Conservation (phyloP, 2,113 vertebrate genomes). For the Malurus cyaneus region DNA sequence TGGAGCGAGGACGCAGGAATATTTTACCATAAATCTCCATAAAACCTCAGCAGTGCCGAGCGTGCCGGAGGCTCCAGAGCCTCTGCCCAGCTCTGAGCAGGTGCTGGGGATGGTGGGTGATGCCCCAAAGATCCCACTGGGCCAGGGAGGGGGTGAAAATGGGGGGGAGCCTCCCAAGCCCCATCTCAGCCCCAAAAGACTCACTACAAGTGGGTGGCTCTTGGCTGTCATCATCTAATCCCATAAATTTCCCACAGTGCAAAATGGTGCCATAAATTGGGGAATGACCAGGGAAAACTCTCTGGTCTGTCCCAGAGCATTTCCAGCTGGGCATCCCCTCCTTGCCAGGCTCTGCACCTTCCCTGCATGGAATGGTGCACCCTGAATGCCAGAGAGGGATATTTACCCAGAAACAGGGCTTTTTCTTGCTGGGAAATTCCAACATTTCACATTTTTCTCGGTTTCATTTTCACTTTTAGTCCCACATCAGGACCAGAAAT, state of each 20-base stretch:
- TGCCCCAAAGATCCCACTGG: accelerated
- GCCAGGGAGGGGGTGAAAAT: neutral
- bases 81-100: accelerated
- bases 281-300: accelerated
- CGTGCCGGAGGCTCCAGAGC: neutral
- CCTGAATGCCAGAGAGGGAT: neutral
- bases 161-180: neutral
- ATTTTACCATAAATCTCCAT: conserved; percentile 70
- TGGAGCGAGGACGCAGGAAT: conserved; percentile 41
- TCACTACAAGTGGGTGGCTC: neutral
- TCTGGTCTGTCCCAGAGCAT: neutral
- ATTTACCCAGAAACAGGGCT: accelerated
- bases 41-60: conserved; percentile 8
- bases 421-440: neutral
- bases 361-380: accelerated
- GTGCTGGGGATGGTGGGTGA: neutral
- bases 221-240: accelerated
- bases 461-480: neutral
- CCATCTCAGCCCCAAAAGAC: neutral
- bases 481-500: neutral
- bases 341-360: neutral
- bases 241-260: neutral
- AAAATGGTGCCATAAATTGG: neutral
- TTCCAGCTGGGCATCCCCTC: neutral
- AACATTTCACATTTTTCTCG: neutral